These are phyloP conservation scores for Diadegma fenestrale DNA, from an alignment of 2,888 invertebrate species.

Conservation along the genomic window DNA sequence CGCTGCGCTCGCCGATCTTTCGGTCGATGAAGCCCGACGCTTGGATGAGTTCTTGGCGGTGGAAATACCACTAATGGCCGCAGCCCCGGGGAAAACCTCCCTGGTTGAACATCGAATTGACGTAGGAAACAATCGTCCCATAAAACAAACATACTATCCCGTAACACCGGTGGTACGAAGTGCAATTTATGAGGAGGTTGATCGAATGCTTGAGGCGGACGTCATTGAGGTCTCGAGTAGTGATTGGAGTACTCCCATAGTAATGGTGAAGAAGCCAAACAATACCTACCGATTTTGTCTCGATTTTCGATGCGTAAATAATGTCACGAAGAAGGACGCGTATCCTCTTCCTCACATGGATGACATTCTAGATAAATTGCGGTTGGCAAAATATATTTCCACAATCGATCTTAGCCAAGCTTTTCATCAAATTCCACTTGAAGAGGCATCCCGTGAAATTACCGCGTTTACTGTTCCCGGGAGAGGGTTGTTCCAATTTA, in stretches of 20 bases:
- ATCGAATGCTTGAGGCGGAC: neutral
- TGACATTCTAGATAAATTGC: constrained; percentile 70
- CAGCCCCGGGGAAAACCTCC: neutral
- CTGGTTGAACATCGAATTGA: neutral
- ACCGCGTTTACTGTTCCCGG: neutral
- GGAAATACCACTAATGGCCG: neutral
- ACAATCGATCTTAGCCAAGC: neutral
- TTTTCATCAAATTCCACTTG: neutral
- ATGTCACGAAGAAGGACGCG: constrained; percentile 58
- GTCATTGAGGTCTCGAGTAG: neutral
- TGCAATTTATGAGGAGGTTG: constrained; percentile 11
- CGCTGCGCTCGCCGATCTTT: neutral
- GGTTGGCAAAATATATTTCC: constrained; percentile 13
- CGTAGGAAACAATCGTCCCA: neutral
- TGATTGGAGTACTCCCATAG: constrained; percentile 26
- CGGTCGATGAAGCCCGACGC: neutral
- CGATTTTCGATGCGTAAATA: constrained; percentile 66
- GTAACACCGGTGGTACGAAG: constrained; percentile 18
- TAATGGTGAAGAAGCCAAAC: constrained; percentile 63
- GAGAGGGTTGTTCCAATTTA: neutral
- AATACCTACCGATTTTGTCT: constrained; percentile 59
- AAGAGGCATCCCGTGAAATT: neutral
- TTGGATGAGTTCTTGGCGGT: neutral
- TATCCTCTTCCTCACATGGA: constrained; percentile 67
- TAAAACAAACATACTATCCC: constrained; percentile 19